Base-by-base conservation (phyloP, 2,888 invertebrate genomes). In the Rhimphoctona megacephalus region DNA sequence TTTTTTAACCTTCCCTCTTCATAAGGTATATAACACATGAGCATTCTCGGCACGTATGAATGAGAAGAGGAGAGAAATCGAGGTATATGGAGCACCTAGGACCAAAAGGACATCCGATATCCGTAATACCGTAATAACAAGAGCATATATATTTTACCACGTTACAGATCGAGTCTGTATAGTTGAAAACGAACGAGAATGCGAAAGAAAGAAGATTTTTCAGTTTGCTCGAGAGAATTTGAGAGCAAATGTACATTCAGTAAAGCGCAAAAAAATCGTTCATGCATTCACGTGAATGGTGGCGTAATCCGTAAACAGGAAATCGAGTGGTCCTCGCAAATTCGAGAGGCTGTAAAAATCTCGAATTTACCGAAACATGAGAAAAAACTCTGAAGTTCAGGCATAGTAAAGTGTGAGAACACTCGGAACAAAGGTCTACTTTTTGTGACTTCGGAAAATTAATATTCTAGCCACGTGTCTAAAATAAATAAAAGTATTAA, bases 91-190 rank as follows among this genome's bases (percentile, higher is more conserved):
- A 54, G 77, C 54, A 43, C 66, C 64, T 85, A 83, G 85, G 89
- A 88, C 91, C 91, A 94, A 94, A 94, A 93, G 92, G 94, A 94
- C 93, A 94, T 94, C 92, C 93, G 94, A 94, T 94, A 94, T 93
- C 92, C 91, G 92, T 93, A 94, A 93, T 94, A 88, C 93, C 92
- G 91, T 92, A 94, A 93, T 94, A 93, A 92, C 92, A 91, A 93
- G 90, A 90, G 85, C 86, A 77, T 36, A 77, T 77, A 46, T 33
- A 49, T 64, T 46, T 77, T 30, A 61, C 17, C 61, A 30, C 17
- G 30, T 17, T 30, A 61, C 2, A 61, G 30, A 61, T 61, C 61
- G 30, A 61, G 30, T 64, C 30, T 43, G 49, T 33, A 14, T 25
- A 66, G 30, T 43, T 49, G 19, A 22, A 11, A 39, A 86, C 36